A percentile compares a stretch with the other conserved stretches of the same genome.
These are phyloP conservation scores for Drosophila prolongata DNA, from an alignment of 2,888 invertebrate species.

Conservation along the genomic window DNA sequence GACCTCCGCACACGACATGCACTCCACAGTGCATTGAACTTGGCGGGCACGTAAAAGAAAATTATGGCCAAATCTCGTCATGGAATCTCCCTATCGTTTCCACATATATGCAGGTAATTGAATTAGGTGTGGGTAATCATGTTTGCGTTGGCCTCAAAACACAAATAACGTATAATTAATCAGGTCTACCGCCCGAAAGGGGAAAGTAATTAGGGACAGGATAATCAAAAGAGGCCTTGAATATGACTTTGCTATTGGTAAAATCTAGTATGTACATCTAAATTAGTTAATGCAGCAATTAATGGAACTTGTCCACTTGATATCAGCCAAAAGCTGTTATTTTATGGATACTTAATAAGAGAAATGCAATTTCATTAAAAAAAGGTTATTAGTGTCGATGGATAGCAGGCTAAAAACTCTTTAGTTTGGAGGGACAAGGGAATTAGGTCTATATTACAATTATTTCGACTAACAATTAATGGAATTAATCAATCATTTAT, in stretches of 20 bases:
- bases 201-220: conserved; percentile 29
- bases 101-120: conserved; percentile 36
- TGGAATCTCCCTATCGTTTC: conserved; percentile 45
- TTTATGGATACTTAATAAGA: background rate
- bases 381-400: too few relatives aligned
- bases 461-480: too few relatives aligned
- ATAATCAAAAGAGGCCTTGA: conserved; percentile 22
- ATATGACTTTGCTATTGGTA: conserved; percentile 5
- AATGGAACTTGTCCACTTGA: background rate
- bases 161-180: conserved; percentile 50
- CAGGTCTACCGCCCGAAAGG: conserved; percentile 6
- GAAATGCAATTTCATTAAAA: background rate
- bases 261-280: conserved; percentile 11
- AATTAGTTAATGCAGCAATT: conserved; percentile 15
- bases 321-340: background rate
- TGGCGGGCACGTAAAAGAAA: conserved; percentile 44
- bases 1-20: conserved; percentile 38
- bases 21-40: conserved; percentile 64
- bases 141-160: conserved; percentile 51
- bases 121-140: conserved; percentile 57
- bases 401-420: too few relatives aligned
- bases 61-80: conserved; percentile 52
- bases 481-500: too few relatives aligned
- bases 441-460: too few relatives aligned
- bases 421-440: background rate